These are phyloP conservation scores for Callimorpha dominula DNA, from an alignment of 2,888 invertebrate species.

Conservation along the genomic window DNA sequence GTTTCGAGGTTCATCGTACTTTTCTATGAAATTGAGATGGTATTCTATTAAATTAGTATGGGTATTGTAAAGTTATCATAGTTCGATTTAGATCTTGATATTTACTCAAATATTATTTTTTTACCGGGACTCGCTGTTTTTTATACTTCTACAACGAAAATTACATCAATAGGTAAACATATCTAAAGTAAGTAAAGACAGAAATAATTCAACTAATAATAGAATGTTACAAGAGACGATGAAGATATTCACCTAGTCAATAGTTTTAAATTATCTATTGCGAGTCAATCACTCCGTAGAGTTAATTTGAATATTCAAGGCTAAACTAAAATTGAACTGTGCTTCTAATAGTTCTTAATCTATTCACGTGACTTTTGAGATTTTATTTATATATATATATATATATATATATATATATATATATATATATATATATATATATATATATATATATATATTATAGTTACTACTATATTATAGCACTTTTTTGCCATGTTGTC, in stretches of 20 bases:
- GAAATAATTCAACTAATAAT: not conserved
- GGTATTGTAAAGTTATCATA: not conserved
- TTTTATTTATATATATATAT: conserved; percentile 20
- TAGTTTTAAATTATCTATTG: conserved; percentile 1
- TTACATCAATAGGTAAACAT: too few relatives aligned
- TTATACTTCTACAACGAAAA: too few relatives aligned
- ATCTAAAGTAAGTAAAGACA: not conserved
- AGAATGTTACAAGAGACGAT: not conserved
- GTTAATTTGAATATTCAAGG: conserved; percentile 41
- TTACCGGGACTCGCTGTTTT: too few relatives aligned
- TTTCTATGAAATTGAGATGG: conserved; percentile 23
- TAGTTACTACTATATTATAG: too few relatives aligned
- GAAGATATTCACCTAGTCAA: conserved; percentile 20
- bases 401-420: too few relatives aligned
- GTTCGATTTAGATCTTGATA: not conserved
- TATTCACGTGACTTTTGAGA: conserved; percentile 14
- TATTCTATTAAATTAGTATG: not conserved
- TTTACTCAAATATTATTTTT: too few relatives aligned
- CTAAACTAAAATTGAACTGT: conserved; percentile 19
- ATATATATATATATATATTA: too few relatives aligned
- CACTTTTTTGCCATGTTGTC: too few relatives aligned
- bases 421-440: too few relatives aligned
- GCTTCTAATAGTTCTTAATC: conserved; percentile 19
- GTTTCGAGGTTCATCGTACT: conserved; percentile 34
- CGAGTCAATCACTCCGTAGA: conserved; percentile 31